Conservation (phyloP, 92 coral and sea anemone species). For the Blastomussa wellsi region DNA sequence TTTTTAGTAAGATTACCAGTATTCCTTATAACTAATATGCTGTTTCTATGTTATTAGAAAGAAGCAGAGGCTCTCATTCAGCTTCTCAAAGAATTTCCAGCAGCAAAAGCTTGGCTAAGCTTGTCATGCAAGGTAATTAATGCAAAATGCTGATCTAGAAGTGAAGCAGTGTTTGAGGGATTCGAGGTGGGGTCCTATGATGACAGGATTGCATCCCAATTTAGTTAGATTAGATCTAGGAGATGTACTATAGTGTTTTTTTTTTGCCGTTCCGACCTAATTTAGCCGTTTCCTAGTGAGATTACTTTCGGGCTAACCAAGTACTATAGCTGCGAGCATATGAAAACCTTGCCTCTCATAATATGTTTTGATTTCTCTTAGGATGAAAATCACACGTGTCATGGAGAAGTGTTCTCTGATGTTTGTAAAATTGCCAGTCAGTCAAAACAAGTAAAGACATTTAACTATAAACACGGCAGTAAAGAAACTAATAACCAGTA, state of each 20-base stretch:
- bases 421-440: conserved; percentile 49
- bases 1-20: no score
- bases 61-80: conserved; percentile 89
- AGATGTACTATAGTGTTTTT: no score
- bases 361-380: background rate
- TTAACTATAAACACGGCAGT: background rate
- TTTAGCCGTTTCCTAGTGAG: no score
- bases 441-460: conserved; percentile 56
- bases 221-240: no score
- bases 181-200: no score
- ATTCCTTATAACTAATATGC: no score
- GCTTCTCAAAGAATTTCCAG: conserved; percentile 88
- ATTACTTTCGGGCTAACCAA: no score
- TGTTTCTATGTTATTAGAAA: conserved; percentile 45
- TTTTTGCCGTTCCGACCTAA: no score
- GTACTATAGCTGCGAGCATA: background rate
- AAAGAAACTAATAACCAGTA: background rate
- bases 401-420: conserved; percentile 70
- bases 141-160: background rate
- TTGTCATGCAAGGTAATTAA: conserved; percentile 75
- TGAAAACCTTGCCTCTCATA: background rate
- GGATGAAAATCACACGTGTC: conserved; percentile 74
- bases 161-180: no score
- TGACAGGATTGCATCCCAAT: no score
- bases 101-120: conserved; percentile 75